Percentiles rank a stretch among this genome's conserved stretches.
These are phyloP conservation scores for Caenorhabditis remanei DNA, from an alignment of 1,140 invertebrate species.

Conservation along the genomic window DNA sequence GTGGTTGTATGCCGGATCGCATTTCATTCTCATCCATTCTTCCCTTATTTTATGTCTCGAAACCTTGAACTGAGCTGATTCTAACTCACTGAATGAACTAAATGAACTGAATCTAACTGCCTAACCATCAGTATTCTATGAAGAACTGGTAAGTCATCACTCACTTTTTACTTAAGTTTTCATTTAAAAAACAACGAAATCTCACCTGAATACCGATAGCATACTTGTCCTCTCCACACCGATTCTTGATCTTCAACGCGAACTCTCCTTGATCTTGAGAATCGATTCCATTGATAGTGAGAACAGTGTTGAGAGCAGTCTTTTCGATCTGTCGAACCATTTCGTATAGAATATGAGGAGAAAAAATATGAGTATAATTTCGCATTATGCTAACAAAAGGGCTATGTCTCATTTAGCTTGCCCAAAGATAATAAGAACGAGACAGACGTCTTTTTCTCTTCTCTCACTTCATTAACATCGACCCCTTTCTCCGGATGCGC, in stretches of 20 bases:
- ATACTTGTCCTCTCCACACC: slow-evolving; percentile 60
- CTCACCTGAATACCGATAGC: slow-evolving; percentile 62
- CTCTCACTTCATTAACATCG: slow-evolving; percentile 45
- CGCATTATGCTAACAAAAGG: slow-evolving; percentile 26
- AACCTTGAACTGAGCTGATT: background rate
- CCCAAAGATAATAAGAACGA: slow-evolving; percentile 40
- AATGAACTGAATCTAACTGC: background rate
- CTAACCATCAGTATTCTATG: background rate
- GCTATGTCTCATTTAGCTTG: slow-evolving; percentile 28
- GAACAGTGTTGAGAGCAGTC: slow-evolving; percentile 51
- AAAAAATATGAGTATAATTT: slow-evolving; percentile 30
- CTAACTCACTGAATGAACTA: background rate
- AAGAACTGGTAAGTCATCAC: background rate
- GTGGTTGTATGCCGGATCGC: slow-evolving; percentile 27
- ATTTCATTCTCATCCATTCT: background rate
- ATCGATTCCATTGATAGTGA: slow-evolving; percentile 63
- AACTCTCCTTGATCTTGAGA: slow-evolving; percentile 60
- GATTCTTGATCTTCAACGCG: slow-evolving; percentile 58
- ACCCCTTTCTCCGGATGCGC: slow-evolving; percentile 5
- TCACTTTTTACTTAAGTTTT: background rate
- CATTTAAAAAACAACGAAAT: background rate
- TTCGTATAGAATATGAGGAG: background rate
- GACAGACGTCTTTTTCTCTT: slow-evolving; percentile 12
- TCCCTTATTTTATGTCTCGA: background rate
- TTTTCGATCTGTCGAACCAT: slow-evolving; percentile 61